Base-by-base conservation (phyloP, 2,113 vertebrate genomes). In the Galeopterus variegatus region DNA sequence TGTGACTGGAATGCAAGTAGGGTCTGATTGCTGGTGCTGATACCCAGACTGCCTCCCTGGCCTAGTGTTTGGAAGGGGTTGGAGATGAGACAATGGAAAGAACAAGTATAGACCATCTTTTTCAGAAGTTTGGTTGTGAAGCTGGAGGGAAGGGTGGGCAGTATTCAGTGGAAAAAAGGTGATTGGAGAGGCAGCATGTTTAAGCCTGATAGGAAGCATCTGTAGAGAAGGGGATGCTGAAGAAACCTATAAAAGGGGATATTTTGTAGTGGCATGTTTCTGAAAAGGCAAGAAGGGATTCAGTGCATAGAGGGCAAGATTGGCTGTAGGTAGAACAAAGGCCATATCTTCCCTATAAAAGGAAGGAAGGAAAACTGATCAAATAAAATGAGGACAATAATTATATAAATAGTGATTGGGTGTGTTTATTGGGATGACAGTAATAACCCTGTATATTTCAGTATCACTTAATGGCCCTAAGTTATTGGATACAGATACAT, bases 401-500 rank as follows among this genome's bases (percentile, higher is more conserved):
- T 84, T 92, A 64, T 60, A 45, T 80, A 97, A 69, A 83, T 77
- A 89, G 45, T 60, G 48, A 58, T 50, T 95, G 23, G 6, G 5
- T 76, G 94, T 93, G 33, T 83, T 73, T 86, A 73, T 58, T 89
- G 52, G 8, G 26, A 23, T 73, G 19, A 50, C 14, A 80, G 4
- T 77, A 62, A 76, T 76, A 83, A 52, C 17, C 13, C 48, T 93
- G 14, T 65, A n/a, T 81, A 77, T 70, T 93, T 96, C 76, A 92
- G 4, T 90, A 24, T 87, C 80, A 88, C 36, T 77, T 96, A 65
- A 18, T 73, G 87, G 14, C 26, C 64, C 33, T 93, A 70, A 96
- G 58, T 90, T 95, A 90, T 31, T 94, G 41, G n/a, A 26, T 93
- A 72, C 31, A 90, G 26, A 50, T 94, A 64, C n/a, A 86, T 86